These are phyloP conservation scores for Arion vulgaris DNA, from an alignment of 1,140 invertebrate genomes.

Conservation along the genomic window DNA sequence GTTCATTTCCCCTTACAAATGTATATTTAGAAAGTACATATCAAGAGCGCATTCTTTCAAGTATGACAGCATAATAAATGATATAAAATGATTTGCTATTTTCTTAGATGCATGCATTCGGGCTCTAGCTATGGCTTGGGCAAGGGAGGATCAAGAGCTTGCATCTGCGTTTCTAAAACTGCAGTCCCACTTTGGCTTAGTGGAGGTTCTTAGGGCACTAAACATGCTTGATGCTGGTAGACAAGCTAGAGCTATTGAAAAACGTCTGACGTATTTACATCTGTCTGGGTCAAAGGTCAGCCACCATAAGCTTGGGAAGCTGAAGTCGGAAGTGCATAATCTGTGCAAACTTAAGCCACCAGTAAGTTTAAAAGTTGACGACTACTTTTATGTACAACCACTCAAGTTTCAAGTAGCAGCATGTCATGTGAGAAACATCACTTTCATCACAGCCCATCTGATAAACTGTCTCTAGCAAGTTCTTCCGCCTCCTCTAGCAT, in stretches of 20 bases:
- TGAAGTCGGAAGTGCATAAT: slow-evolving; percentile 70
- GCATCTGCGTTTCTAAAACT: slow-evolving; percentile 58
- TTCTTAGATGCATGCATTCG: slow-evolving; percentile 64
- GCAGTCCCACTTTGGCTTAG: slow-evolving; percentile 63
- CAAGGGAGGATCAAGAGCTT: slow-evolving; percentile 65
- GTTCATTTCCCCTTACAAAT: no score
- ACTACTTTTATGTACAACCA: not conserved
- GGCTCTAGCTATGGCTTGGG: slow-evolving; percentile 68
- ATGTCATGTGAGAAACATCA: not conserved
- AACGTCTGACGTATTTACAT: slow-evolving; percentile 64
- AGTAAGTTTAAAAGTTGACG: slow-evolving; percentile 58
- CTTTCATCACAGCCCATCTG: no score
- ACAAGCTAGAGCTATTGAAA: slow-evolving; percentile 62
- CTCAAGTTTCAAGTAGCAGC: not conserved
- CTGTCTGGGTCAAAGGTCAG: slow-evolving; percentile 60
- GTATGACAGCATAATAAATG: no score
- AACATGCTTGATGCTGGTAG: slow-evolving; percentile 65
- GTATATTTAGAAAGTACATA: no score
- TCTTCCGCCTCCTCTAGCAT: no score
- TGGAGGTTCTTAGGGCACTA: slow-evolving; percentile 68
- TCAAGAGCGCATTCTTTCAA: no score
- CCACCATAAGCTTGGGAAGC: slow-evolving; percentile 59
- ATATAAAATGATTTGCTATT: slow-evolving; percentile 30
- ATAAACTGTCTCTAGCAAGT: no score
- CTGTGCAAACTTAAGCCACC: slow-evolving; percentile 60